Conservation (phyloP, 2,888 invertebrate species). For the Tiphia femorata region DNA sequence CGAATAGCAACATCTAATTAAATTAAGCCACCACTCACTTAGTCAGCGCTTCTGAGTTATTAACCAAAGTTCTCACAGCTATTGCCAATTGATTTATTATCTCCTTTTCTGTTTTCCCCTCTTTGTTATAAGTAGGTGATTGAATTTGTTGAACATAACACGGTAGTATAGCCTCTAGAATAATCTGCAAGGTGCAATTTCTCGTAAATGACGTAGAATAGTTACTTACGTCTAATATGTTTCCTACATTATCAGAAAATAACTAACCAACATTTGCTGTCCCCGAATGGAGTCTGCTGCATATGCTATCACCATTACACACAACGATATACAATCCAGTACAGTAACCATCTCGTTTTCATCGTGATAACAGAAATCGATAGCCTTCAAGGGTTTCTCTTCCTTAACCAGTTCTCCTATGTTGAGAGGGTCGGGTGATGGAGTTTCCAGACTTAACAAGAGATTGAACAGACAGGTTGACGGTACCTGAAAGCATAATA, state of each 20-base stretch:
- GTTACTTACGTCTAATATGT: no score
- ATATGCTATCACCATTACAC: constrained; percentile 99
- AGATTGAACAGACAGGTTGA: constrained; percentile 93
- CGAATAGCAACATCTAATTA: not conserved
- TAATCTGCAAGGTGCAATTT: constrained; percentile 76
- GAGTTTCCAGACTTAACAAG: constrained; percentile 91
- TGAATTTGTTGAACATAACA: constrained; percentile 96
- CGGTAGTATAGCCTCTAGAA: constrained; percentile 95
- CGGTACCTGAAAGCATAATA: constrained; percentile 77
- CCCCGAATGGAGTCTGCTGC: constrained; percentile 94
- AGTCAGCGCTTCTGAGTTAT: constrained; percentile 95
- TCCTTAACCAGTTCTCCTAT: constrained; percentile 93
- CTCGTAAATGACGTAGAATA: not conserved
- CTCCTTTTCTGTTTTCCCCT: constrained; percentile 94
- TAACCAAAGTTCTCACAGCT: constrained; percentile 94
- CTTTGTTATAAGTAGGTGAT: constrained; percentile 87
- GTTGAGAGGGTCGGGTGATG: constrained; percentile 93
- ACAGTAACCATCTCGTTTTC: constrained; percentile 98
- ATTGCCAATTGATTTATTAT: constrained; percentile 93
- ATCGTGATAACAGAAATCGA: constrained; percentile 99
- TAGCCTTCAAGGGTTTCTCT: constrained; percentile 90
- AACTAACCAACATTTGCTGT: constrained; percentile 89
- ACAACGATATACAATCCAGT: constrained; percentile 96
- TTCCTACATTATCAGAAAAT: not conserved
- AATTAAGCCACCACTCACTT: constrained; percentile 75